Evolutionary conservation across 1,140 invertebrate genomes (phyloP).

Genomic region (Parasteatoda tepidariorum): DNA sequence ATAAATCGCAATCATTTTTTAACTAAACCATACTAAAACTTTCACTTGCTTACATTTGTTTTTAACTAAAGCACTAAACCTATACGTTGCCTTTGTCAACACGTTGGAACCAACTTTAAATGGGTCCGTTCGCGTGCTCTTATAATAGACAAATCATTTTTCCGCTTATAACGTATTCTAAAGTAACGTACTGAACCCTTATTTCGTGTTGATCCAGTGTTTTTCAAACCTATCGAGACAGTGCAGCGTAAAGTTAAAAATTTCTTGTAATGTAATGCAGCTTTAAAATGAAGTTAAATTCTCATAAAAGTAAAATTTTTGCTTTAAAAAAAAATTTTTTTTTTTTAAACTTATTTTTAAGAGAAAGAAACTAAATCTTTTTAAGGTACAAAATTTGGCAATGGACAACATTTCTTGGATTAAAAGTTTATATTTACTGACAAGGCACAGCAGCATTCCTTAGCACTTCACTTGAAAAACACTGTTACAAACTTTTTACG

Average conservation of each 20-base stretch:
- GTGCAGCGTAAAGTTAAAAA: background rate
- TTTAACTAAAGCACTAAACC: background rate
- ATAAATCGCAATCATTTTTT: no score
- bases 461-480: constrained; percentile 52
- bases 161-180: background rate
- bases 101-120: background rate
- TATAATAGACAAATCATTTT: constrained; percentile 7
- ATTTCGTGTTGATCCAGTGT: constrained; percentile 7
- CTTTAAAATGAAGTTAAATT: no score
- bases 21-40: background rate
- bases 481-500: constrained; percentile 52
- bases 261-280: background rate
- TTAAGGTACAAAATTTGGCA: no score
- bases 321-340: no score
- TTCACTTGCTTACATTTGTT: background rate
- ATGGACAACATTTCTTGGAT: no score
- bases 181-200: background rate
- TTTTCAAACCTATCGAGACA: constrained; percentile 8
- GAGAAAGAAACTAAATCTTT: no score
- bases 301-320: no score
- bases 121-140: background rate
- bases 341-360: no score
- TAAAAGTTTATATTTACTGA: constrained; percentile 40
- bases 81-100: background rate
- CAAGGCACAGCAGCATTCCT: constrained; percentile 59